Evolutionary conservation across 2,113 vertebrate species (phyloP).

Genomic region (Anguilla japonica): DNA sequence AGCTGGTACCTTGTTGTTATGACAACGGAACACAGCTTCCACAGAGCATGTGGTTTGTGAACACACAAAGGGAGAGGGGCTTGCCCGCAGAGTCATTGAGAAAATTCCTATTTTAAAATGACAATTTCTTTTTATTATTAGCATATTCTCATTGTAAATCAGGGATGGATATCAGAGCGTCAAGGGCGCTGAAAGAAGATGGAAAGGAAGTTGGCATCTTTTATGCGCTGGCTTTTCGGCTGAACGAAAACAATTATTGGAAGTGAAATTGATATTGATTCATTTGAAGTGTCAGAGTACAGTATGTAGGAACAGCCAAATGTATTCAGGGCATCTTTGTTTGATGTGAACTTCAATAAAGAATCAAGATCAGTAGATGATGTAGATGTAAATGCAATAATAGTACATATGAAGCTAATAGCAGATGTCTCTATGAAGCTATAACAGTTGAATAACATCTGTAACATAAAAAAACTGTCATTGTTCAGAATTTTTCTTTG

Average conservation of each 20-base stretch:
- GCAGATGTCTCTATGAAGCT: neutral
- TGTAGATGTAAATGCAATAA: neutral
- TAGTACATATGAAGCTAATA: neutral
- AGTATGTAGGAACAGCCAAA: neutral
- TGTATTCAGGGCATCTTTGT: neutral
- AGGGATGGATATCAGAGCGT: neutral
- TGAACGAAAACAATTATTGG: neutral
- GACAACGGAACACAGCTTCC: conserved; percentile 70
- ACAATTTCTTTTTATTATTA: conserved; percentile 27
- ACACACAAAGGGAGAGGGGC: conserved; percentile 56
- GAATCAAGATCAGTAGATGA: neutral
- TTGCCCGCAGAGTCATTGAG: conserved; percentile 48
- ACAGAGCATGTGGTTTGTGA: conserved; percentile 65
- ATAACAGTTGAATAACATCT: too few relatives aligned
- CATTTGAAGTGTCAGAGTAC: conserved; percentile 5
- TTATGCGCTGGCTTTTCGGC: neutral
- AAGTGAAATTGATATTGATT: conserved; percentile 22
- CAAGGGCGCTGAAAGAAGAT: neutral
- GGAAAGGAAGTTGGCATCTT: neutral
- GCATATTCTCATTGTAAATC: neutral
- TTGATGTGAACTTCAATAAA: neutral
- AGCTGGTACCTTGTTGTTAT: conserved; percentile 79
- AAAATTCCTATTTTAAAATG: conserved; percentile 44
- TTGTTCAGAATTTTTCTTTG: neutral
- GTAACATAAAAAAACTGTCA: neutral